Conservation (phyloP, 2,888 invertebrate genomes). For the Corbicula japonica region DNA sequence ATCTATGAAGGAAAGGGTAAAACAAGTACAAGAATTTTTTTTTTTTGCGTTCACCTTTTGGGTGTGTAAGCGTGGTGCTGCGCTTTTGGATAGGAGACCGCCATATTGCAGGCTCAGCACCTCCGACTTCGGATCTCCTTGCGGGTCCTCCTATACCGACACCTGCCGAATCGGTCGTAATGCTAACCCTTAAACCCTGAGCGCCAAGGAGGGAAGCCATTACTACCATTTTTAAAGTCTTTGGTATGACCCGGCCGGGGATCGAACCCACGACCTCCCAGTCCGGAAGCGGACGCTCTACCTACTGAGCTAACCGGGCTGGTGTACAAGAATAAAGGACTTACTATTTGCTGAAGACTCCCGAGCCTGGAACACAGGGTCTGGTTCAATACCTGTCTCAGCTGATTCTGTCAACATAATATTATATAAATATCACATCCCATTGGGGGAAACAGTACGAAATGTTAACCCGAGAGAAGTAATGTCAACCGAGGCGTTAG, state of each 20-base stretch:
- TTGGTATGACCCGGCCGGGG: background rate
- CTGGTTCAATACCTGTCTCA: slow-evolving; percentile 57
- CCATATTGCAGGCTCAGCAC: too few relatives aligned
- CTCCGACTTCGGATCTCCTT: too few relatives aligned
- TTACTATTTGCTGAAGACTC: slow-evolving; percentile 17
- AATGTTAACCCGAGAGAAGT: background rate
- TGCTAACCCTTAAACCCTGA: background rate
- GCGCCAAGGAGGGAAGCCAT: background rate
- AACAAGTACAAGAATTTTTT: too few relatives aligned
- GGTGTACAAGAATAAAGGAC: background rate
- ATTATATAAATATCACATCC: background rate
- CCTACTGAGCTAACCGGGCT: background rate
- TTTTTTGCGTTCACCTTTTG: too few relatives aligned
- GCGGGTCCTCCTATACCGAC: too few relatives aligned
- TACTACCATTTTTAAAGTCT: background rate
- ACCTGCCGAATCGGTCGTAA: background rate
- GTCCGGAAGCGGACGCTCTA: background rate
- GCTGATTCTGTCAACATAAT: slow-evolving; percentile 50
- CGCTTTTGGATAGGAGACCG: too few relatives aligned
- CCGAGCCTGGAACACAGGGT: slow-evolving; percentile 55
- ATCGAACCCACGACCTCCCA: too few relatives aligned
- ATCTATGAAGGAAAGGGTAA: too few relatives aligned
- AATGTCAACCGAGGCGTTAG: background rate
- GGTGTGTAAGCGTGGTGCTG: too few relatives aligned
- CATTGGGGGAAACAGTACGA: background rate